Evolutionary conservation across 1,140 invertebrate species (phyloP).

Genomic region (Eueides isabella): DNA sequence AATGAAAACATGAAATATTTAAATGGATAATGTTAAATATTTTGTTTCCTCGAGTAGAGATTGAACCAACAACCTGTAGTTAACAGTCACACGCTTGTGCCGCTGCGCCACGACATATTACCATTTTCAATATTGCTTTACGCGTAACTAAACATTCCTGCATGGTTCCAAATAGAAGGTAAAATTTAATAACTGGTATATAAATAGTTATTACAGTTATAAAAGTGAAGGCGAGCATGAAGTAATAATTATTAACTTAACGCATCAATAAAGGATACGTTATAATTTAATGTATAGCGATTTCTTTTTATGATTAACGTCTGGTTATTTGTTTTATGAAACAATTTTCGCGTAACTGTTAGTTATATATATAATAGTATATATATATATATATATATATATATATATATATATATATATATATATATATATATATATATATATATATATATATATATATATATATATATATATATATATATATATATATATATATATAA

Average conservation of each 20-base stretch:
- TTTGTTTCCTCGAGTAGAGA: too few relatives aligned
- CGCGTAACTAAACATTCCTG: not conserved
- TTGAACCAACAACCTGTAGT: too few relatives aligned
- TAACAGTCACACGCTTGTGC: too few relatives aligned
- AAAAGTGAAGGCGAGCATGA: not conserved
- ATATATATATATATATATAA: too few relatives aligned
- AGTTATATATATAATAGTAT: not conserved
- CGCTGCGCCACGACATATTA: too few relatives aligned
- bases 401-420: too few relatives aligned
- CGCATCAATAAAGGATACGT: conserved; percentile 4
- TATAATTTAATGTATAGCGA: conserved; percentile 7
- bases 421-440: too few relatives aligned
- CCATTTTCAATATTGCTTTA: not conserved
- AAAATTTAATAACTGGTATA: not conserved
- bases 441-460: too few relatives aligned
- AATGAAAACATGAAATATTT: too few relatives aligned
- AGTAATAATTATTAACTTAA: not conserved
- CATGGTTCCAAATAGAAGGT: not conserved
- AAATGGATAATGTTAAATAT: too few relatives aligned
- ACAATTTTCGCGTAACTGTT: not conserved
- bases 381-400: too few relatives aligned
- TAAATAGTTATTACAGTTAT: conserved; percentile 8
- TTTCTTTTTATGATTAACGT: conserved; percentile 10
- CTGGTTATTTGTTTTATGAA: conserved; percentile 1
- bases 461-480: too few relatives aligned